Evolutionary conservation across 2,888 invertebrate species (phyloP), one percentile per base, ranked within the genome.

Genomic region (Stenodema calcarata): DNA sequence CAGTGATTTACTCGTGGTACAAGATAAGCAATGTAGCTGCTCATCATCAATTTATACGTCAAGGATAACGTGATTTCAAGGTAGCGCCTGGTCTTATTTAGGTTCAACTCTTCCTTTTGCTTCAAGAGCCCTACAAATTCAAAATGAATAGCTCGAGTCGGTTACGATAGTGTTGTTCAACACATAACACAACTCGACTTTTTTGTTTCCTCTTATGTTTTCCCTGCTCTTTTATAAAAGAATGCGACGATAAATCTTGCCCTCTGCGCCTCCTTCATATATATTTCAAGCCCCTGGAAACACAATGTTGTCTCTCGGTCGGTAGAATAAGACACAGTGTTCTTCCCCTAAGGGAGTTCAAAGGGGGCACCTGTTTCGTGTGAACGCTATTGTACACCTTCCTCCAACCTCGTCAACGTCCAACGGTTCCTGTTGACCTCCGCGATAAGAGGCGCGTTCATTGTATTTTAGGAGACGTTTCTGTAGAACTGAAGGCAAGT

Each of bases 281-380:
- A 62, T 75, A 41, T 75, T 75, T 75, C 75, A 75, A 12, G n/a
- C 14, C 75, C 11, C 35, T 30, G 75, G 28, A 69, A 75, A 73
- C 12, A 41, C 75, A 75, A 75, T 75, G 75, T 75, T 75, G 42
- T 75, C 75, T 28, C 73, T 35, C 75, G 75, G 35, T 75, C 3
- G 75, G 62, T 23, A 11, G 62, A 27, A 27, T 62, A 62, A 62
- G 62, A 62, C 62, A 62, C 23, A 4, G 23, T 23, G 62, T 62
- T n/a, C 18, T 62, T 27, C 62, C 23, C 62, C 62, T 7, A 23
- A 62, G 62, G 35, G 35, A 62, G 62, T 62, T 62, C 62, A 62
- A 62, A 62, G 18, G 47, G 23, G 18, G 62, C 62, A 62, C 62
- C 62, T 62, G 62, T 62, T 62, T 62, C 23, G 62, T 62, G 62